A percentile compares a stretch with the other conserved stretches of the same genome.
These are phyloP conservation scores for Lepus townsendii DNA, from an alignment of 2,797 vertebrate species.

Conservation along the genomic window DNA sequence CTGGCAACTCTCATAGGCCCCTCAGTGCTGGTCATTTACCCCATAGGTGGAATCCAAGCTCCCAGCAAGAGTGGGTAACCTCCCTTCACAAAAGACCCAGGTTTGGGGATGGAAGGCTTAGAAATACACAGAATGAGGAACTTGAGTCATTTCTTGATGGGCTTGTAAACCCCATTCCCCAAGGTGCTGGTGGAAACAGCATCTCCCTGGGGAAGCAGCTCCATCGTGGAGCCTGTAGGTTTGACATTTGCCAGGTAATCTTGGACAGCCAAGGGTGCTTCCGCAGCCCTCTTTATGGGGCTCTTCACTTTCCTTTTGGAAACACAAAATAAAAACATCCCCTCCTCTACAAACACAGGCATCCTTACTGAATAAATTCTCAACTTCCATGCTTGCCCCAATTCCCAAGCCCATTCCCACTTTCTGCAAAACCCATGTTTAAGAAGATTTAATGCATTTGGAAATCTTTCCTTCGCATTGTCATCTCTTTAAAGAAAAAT, in stretches of 20 bases:
- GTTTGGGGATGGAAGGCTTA: not conserved
- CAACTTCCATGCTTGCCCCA: not conserved
- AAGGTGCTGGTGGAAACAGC: not conserved
- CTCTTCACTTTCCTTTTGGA: slow-evolving; percentile 17
- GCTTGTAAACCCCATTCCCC: not conserved
- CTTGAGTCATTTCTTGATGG: not conserved
- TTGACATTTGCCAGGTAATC: slow-evolving; percentile 18
- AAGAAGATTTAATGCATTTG: slow-evolving; percentile 69
- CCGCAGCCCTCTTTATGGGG: not conserved
- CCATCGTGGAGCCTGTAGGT: not conserved
- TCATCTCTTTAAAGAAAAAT: slow-evolving; percentile 80
- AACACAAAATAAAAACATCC: not conserved
- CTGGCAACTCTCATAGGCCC: rapidly evolving
- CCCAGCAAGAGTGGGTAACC: not conserved
- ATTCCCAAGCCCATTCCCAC: not conserved
- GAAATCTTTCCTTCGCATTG: slow-evolving; percentile 66
- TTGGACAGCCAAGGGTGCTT: not conserved
- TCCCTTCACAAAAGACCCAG: not conserved
- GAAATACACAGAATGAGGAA: not conserved
- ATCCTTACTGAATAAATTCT: not conserved
- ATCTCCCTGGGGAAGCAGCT: not conserved
- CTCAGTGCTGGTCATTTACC: not conserved
- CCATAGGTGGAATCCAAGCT: not conserved
- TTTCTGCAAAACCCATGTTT: slow-evolving; percentile 25
- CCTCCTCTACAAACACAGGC: rapidly evolving